These are phyloP conservation scores for Pyrrhosoma nymphula DNA, from an alignment of 2,888 invertebrate species.

Conservation along the genomic window DNA sequence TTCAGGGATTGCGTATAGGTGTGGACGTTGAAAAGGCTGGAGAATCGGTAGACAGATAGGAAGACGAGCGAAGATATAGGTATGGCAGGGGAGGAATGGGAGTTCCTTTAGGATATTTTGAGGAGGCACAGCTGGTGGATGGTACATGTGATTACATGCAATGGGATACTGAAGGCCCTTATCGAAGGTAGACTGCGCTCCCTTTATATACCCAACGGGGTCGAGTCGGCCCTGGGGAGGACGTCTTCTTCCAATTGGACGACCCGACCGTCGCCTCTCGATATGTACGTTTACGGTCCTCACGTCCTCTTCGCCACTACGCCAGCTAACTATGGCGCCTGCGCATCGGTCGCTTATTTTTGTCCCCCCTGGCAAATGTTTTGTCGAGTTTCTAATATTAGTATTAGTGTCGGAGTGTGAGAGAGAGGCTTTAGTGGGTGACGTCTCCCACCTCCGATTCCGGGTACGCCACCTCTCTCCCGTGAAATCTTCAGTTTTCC, in stretches of 20 bases:
- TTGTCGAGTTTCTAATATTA: conserved; percentile 29
- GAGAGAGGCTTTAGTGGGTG: background rate
- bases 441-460: background rate
- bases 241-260: background rate
- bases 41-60: too few relatives aligned
- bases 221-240: background rate
- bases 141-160: too few relatives aligned
- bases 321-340: background rate
- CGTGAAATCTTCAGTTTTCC: background rate
- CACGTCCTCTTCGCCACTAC: background rate
- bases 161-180: too few relatives aligned
- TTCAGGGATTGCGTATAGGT: too few relatives aligned
- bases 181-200: too few relatives aligned
- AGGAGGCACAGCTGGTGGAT: too few relatives aligned
- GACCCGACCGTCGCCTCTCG: background rate
- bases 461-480: background rate
- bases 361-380: background rate
- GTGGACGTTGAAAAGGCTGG: too few relatives aligned
- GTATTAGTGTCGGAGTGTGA: background rate
- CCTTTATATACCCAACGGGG: background rate
- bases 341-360: background rate
- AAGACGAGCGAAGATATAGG: too few relatives aligned
- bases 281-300: background rate
- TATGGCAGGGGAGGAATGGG: too few relatives aligned
- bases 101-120: too few relatives aligned